phyloP scores from a whole-genome alignment of 2,113 vertebrate genomes.

The Tyrannus savana region DNA sequence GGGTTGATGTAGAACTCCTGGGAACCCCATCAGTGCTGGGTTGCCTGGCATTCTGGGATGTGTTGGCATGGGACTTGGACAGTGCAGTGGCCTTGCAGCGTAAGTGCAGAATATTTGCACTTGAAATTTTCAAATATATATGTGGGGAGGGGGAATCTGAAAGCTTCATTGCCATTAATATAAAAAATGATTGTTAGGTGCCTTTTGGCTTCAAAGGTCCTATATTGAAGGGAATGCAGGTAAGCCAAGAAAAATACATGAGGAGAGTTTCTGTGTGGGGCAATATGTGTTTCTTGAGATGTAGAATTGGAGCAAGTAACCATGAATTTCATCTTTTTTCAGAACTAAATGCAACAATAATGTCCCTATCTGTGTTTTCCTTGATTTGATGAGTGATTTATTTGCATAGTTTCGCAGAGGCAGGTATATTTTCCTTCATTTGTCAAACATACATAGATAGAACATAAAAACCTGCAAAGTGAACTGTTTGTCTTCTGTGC shows the following conservation, averaged over 20 bases:
- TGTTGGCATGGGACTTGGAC: not conserved
- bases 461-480: not conserved
- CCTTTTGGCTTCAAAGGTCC: not conserved
- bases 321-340: rapidly evolving
- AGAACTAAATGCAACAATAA: not conserved
- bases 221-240: not conserved
- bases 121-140: not conserved
- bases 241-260: not conserved
- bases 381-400: not conserved
- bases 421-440: not conserved
- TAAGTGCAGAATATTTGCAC: not conserved
- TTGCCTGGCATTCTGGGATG: not conserved
- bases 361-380: not conserved
- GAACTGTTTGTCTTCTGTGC: not conserved
- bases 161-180: not conserved
- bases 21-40: not conserved
- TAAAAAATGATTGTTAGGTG: not conserved
- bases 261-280: not conserved
- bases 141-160: not conserved
- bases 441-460: not conserved
- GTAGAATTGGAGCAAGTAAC: not conserved
- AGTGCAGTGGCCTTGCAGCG: not conserved
- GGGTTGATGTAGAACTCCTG: not conserved
- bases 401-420: not conserved
- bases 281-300: not conserved